These are phyloP conservation scores for Incurvaria masculella DNA, from an alignment of 2,888 invertebrate species.

Conservation along the genomic window DNA sequence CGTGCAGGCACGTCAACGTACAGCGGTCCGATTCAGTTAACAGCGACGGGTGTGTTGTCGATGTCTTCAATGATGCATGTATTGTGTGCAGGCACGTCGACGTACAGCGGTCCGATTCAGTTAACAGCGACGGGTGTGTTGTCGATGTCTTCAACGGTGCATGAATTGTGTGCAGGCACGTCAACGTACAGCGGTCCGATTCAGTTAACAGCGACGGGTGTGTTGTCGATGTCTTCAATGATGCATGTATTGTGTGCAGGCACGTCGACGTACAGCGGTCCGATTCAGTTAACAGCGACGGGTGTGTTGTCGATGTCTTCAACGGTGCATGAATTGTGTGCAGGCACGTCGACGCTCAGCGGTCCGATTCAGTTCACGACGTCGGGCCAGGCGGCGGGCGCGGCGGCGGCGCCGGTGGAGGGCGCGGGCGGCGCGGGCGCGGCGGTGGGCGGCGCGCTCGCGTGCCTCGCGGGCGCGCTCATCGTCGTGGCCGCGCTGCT, in stretches of 20 bases:
- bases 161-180: constrained; percentile 63
- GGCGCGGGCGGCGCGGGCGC: constrained; percentile 56
- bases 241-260: constrained; percentile 48
- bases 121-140: too few relatives aligned
- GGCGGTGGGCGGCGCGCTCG: constrained; percentile 62
- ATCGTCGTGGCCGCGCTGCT: constrained; percentile 60
- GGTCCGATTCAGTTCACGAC: constrained; percentile 72
- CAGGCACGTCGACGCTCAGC: constrained; percentile 72
- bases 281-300: too few relatives aligned
- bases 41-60: too few relatives aligned
- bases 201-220: constrained; percentile 71
- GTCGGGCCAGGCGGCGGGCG: constrained; percentile 68
- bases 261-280: too few relatives aligned
- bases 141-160: too few relatives aligned
- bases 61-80: too few relatives aligned
- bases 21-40: too few relatives aligned
- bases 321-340: too few relatives aligned
- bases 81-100: too few relatives aligned
- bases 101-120: too few relatives aligned
- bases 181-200: constrained; percentile 72
- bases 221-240: constrained; percentile 67
- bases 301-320: too few relatives aligned
- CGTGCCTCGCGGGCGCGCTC: constrained; percentile 59
- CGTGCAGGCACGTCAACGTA: too few relatives aligned
- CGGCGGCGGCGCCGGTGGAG: constrained; percentile 59